Evolutionary conservation across 2,888 invertebrate genomes (phyloP).

Genomic region (Dasypogon diadema): DNA sequence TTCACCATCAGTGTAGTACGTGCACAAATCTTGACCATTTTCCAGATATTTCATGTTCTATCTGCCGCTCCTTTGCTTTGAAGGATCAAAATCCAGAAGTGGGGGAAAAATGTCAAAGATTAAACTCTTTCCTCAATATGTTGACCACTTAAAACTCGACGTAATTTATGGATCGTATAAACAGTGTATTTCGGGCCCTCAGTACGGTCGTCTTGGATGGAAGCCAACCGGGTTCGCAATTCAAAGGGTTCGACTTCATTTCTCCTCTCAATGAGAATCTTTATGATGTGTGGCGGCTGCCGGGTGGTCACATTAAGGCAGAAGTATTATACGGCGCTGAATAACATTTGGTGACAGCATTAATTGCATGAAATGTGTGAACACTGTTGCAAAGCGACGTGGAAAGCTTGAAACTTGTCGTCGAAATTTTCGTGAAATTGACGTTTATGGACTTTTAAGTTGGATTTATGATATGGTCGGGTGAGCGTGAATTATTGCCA

Average conservation of each 20-base stretch:
- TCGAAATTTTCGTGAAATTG: constrained; percentile 29
- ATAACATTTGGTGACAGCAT: constrained; percentile 32
- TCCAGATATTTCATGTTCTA: not conserved
- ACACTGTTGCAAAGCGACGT: constrained; percentile 27
- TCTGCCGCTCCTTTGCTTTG: not conserved
- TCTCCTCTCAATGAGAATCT: constrained; percentile 28
- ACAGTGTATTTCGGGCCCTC: constrained; percentile 1
- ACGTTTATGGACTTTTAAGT: constrained; percentile 42
- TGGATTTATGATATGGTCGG: not conserved
- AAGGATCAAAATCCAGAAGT: constrained; percentile 2
- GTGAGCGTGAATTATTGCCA: no score
- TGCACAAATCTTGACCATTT: not conserved
- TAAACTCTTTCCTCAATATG: constrained; percentile 56
- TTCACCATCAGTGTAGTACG: not conserved
- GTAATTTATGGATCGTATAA: constrained; percentile 53
- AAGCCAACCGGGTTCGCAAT: constrained; percentile 6
- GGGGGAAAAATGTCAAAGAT: constrained; percentile 51
- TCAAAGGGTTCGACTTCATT: constrained; percentile 30
- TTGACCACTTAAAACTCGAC: constrained; percentile 54
- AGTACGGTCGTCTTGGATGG: constrained; percentile 19
- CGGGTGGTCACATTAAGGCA: constrained; percentile 31
- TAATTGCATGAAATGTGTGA: constrained; percentile 39
- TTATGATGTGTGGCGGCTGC: constrained; percentile 40
- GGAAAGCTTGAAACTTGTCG: not conserved
- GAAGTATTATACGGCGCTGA: constrained; percentile 40